Evolutionary conservation across 1,140 invertebrate genomes (phyloP).

Genomic region (Piezodorus guildinii): DNA sequence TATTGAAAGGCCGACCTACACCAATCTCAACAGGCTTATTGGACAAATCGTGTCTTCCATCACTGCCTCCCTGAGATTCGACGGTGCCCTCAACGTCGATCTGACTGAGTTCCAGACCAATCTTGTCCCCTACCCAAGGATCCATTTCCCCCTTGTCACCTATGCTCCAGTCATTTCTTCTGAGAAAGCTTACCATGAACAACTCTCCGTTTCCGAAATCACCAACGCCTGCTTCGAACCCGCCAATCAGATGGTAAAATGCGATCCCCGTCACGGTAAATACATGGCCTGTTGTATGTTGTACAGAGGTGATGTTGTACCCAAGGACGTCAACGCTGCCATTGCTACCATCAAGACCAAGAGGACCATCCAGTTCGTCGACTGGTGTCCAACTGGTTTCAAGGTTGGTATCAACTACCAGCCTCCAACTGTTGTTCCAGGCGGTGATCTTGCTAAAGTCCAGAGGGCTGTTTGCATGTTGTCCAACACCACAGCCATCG

Average conservation of each 20-base stretch:
- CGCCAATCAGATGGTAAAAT: constrained; percentile 87
- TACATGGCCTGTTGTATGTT: constrained; percentile 85
- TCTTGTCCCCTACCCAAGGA: constrained; percentile 73
- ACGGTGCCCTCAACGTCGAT: constrained; percentile 79
- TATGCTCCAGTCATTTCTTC: constrained; percentile 77
- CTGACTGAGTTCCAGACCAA: constrained; percentile 85
- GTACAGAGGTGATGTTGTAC: constrained; percentile 52
- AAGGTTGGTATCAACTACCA: constrained; percentile 32
- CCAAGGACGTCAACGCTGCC: constrained; percentile 59
- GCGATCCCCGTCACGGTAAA: constrained; percentile 76
- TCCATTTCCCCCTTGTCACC: constrained; percentile 60
- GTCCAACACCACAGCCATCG: constrained; percentile 29
- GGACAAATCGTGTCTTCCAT: constrained; percentile 75
- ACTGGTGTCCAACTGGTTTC: constrained; percentile 28
- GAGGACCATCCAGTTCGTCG: constrained; percentile 55
- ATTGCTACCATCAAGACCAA: constrained; percentile 54
- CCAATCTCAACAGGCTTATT: constrained; percentile 67
- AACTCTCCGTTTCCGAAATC: constrained; percentile 69
- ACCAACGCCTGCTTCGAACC: constrained; percentile 32
- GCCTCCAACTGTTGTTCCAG: constrained; percentile 35
- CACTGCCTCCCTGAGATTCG: constrained; percentile 75
- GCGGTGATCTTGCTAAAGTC: constrained; percentile 64
- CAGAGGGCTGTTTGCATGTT: constrained; percentile 38
- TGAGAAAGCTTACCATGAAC: constrained; percentile 75
- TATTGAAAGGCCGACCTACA: constrained; percentile 76